Evolutionary conservation across 2,113 vertebrate genomes (phyloP).

Genomic region (Ondatra zibethicus): DNA sequence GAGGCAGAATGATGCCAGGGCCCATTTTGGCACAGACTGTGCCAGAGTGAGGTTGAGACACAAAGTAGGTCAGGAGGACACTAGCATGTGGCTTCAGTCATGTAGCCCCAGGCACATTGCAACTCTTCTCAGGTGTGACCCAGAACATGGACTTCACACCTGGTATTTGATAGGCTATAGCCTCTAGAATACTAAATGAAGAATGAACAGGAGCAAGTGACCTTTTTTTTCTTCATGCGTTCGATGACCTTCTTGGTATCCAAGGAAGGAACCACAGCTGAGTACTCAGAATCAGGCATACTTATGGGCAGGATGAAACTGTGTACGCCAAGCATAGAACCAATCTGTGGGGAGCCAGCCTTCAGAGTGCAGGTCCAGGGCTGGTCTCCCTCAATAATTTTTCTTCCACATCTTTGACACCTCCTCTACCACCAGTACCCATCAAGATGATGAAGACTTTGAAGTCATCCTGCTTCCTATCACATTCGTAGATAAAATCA

Average conservation of each 20-base stretch:
- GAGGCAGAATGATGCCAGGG: not conserved
- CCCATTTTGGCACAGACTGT: not conserved
- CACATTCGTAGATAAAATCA: not conserved
- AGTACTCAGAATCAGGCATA: not conserved
- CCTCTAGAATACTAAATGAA: not conserved
- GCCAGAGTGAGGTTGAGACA: not conserved
- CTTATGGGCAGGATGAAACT: not conserved
- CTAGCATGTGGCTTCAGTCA: not conserved
- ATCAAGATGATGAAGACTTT: not conserved
- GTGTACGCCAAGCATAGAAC: not conserved
- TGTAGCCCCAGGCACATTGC: rapidly evolving
- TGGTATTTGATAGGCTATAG: rapidly evolving
- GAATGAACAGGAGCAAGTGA: not conserved
- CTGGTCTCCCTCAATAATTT: rapidly evolving
- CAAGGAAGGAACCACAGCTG: not conserved
- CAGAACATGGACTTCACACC: not conserved
- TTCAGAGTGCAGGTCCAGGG: not conserved
- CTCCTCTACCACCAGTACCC: rapidly evolving
- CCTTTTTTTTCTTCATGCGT: not conserved
- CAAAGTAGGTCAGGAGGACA: not conserved
- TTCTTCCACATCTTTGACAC: not conserved
- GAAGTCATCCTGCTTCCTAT: not conserved
- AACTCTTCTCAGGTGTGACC: not conserved
- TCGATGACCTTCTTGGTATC: not conserved
- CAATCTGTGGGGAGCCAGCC: not conserved